A percentile compares a stretch with the other conserved stretches of the same genome.
Evolutionary conservation across 2,113 vertebrate genomes (phyloP).

Genomic region (Actenoides lindsayi): DNA sequence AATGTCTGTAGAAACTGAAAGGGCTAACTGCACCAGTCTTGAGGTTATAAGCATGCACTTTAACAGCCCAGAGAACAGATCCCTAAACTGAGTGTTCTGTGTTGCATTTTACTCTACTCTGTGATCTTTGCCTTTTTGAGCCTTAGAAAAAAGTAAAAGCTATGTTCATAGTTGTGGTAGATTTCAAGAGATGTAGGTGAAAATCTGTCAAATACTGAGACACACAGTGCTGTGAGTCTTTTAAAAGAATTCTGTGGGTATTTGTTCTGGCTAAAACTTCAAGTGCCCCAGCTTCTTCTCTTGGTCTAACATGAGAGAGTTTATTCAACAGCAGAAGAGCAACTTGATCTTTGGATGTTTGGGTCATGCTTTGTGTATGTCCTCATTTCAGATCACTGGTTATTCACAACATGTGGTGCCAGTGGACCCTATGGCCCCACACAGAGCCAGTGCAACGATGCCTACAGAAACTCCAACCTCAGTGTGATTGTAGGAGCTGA

Average conservation of each 20-base stretch:
- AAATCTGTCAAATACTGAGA: not conserved
- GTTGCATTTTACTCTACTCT: not conserved
- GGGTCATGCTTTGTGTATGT: not conserved
- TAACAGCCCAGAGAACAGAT: not conserved
- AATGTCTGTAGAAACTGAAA: not conserved
- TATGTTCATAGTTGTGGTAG: not conserved
- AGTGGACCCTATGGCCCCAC: slow-evolving; percentile 91
- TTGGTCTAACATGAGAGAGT: not conserved
- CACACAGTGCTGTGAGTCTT: not conserved
- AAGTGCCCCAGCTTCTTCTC: not conserved
- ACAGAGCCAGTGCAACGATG: slow-evolving; percentile 91
- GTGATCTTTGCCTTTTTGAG: not conserved
- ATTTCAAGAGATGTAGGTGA: not conserved
- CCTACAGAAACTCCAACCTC: slow-evolving; percentile 89
- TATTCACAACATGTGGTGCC: slow-evolving; percentile 93
- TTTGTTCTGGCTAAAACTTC: not conserved
- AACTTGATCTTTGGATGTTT: not conserved
- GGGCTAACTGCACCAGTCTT: not conserved
- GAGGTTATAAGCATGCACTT: not conserved
- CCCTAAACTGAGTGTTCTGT: not conserved
- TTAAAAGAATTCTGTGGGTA: not conserved
- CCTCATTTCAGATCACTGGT: slow-evolving; percentile 82
- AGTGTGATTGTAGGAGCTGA: slow-evolving; percentile 87
- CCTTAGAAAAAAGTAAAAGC: not conserved
- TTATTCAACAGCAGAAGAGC: not conserved